Base-by-base conservation (phyloP, 2,888 invertebrate species). In the Oxyteleia sp. region DNA sequence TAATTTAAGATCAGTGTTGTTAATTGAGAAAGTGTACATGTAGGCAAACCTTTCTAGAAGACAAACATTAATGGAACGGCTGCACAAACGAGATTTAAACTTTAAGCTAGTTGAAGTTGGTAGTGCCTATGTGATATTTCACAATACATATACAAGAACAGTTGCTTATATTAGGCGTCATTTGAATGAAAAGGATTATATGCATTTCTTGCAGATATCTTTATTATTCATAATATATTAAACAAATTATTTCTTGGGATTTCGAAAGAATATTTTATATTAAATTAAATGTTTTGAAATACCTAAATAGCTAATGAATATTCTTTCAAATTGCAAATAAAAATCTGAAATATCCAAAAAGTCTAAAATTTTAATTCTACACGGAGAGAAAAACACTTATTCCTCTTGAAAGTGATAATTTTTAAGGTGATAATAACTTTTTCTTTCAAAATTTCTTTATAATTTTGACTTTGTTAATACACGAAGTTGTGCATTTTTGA, bases 71-170 rank as follows among this genome's bases (percentile, higher is more conserved):
- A 41, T 38, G 63, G 29, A 63, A 49, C 63, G 13, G 11, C 13
- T 26, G 26, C 45, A 29, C 63, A 45, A 45, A 45, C 41, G 47
- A 47, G 13, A 43, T 43, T 41, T 41, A 43, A 23, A 41, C 43
- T 61, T 47, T 63, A 64, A 64, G 64, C 26, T 35, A 32, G 18
- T 45, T 47, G 49, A 49, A 64, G 49, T 49, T 35, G n/a, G 61
- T 15, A 43, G 10, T 43, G 38, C 64, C 11, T 64, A 64, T 18
- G 38, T 45, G 49, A 35, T 29, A 64, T 49, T 43, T 32, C 49
- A 20, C n/a, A 35, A 49, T 49, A 64, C 49, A 64, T 51, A 64
- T 20, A 11, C 10, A 49, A 49, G 49, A 18, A 49, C 23, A 49
- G 47, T 47, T 32, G 64, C 35, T 38, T 49, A 20, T 26, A 43